Evolutionary conservation across 2,888 invertebrate genomes (phyloP), one percentile per base, ranked within the genome.

Genomic region (Crioceris asparagi): DNA sequence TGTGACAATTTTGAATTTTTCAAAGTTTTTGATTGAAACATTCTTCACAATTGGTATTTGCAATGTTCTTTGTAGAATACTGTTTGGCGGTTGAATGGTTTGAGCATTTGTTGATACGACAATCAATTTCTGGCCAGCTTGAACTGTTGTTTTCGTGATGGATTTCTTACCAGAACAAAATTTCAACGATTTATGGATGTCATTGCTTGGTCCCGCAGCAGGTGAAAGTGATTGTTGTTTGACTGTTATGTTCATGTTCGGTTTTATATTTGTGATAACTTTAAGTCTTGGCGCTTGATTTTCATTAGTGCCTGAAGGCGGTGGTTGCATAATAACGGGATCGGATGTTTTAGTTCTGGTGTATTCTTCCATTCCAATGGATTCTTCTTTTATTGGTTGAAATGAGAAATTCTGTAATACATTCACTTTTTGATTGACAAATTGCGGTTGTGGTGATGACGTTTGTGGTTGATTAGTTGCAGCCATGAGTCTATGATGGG

Each of bases 41-140:
- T 62, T 65, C 45, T 62, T 64, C 29, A 61, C 57, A 35, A 60
- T 57, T 2, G 64, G 61, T 35, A 63, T 60, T 14, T 61, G 58
- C 18, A 64, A 45, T 2, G 62, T 62, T 36, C 61, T 57, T 45
- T 64, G 63, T 30, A 64, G 48, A 43, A 64, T 62, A 47, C 61
- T 64, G 35, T 54, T 57, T 1, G 57, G 54, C n/a, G 59, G 53
- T n/a, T n/a, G n/a, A 31, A 60, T 53, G 3, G 60, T 57, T 46
- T 61, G 61, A 12, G 62, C 54, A 45, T 59, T 62, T 5, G n/a
- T n/a, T n/a, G 64, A 63, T 29, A 65, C 64, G 18, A 65, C 64
- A 21, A 65, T 62, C 33, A 65, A 47, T 47, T 65, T 66, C 43
- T 65, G 65, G 12, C 60, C 59, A 11, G 56, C 48, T 34, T 46